Evolutionary conservation across 2,113 vertebrate species (phyloP).

Genomic region (Furnarius figulus): DNA sequence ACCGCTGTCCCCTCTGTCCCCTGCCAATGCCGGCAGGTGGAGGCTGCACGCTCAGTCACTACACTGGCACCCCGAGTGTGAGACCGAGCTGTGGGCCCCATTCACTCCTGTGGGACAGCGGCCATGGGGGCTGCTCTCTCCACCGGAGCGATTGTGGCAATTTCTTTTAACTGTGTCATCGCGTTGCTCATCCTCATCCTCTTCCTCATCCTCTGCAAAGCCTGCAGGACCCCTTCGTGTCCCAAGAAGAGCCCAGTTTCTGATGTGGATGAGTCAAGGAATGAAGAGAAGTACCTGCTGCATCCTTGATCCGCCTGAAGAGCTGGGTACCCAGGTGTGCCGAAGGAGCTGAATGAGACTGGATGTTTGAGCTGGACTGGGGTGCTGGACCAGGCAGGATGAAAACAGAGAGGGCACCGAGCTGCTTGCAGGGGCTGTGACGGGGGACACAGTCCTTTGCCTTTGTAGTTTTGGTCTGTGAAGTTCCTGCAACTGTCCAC

Average conservation of each 20-base stretch:
- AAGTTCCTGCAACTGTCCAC: not conserved
- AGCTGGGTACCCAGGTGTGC: accelerated
- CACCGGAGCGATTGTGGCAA: conserved; percentile 77
- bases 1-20: not conserved
- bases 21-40: conserved; percentile 12
- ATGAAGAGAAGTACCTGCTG: conserved; percentile 81
- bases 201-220: conserved; percentile 81
- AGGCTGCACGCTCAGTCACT: accelerated
- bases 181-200: conserved; percentile 77
- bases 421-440: not conserved
- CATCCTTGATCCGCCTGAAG: conserved; percentile 69
- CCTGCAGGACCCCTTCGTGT: conserved; percentile 80
- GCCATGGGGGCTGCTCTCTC: conserved; percentile 79
- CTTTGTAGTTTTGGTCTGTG: not conserved
- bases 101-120: not conserved
- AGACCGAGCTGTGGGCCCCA: accelerated
- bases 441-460: accelerated
- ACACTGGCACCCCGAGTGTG: not conserved
- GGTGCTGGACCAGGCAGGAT: accelerated
- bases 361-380: not conserved
- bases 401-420: not conserved
- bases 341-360: accelerated
- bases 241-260: conserved; percentile 65
- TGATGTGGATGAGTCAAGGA: conserved; percentile 68
- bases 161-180: conserved; percentile 79